Conservation (phyloP, 2,888 invertebrate species). For the Gonocerus acuteangulatus region DNA sequence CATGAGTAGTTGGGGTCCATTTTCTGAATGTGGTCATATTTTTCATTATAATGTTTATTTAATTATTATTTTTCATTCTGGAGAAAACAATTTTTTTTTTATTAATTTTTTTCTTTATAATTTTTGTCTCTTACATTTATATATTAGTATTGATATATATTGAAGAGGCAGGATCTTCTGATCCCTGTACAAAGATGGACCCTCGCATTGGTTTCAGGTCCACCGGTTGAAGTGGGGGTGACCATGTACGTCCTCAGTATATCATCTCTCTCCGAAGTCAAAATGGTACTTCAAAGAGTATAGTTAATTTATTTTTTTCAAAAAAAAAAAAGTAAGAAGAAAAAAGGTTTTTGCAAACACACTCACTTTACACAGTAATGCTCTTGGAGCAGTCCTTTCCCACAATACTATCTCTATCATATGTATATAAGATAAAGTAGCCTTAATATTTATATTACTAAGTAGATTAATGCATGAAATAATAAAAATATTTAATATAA, state of each 20-base stretch:
- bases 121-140: too few species aligned
- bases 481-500: too few species aligned
- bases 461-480: too few species aligned
- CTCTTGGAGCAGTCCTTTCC: constrained; percentile 10
- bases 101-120: too few species aligned
- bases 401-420: not conserved
- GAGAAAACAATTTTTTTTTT: not conserved
- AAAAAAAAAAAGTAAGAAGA: not conserved
- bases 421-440: too few species aligned
- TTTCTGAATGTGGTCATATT: not conserved
- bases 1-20: constrained; percentile 16
- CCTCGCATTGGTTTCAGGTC: constrained; percentile 43
- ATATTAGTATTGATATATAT: constrained; percentile 1
- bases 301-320: constrained; percentile 9
- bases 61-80: not conserved
- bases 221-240: constrained; percentile 51
- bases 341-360: not conserved
- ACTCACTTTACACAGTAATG: constrained; percentile 2
- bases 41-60: not conserved
- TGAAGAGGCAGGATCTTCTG: not conserved
- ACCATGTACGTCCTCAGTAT: constrained; percentile 54
- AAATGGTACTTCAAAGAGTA: constrained; percentile 46
- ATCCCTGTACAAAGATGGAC: constrained; percentile 14
- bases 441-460: too few species aligned
- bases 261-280: constrained; percentile 53